Percentiles rank a stretch among this genome's conserved stretches.
Evolutionary conservation across 2,888 invertebrate genomes (phyloP).

Genomic region (Diaprepes abbreviatus): DNA sequence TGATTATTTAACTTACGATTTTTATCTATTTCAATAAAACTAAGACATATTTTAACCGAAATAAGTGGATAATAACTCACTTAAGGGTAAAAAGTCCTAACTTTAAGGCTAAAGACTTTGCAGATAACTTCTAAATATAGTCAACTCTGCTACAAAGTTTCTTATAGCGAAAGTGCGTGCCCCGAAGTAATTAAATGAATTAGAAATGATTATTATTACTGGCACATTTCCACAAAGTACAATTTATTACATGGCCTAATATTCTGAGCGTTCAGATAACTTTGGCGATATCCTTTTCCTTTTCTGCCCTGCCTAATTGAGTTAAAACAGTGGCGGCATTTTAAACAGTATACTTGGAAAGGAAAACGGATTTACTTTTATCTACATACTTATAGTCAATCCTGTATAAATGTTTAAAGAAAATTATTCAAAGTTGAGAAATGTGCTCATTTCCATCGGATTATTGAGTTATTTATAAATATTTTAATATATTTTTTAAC

Average conservation of each 20-base stretch:
- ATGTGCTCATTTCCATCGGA: too few relatives aligned
- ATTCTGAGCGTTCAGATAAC: constrained; percentile 36
- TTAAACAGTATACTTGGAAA: too few relatives aligned
- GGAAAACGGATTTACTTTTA: too few relatives aligned
- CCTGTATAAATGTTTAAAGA: too few relatives aligned
- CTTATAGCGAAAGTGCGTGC: constrained; percentile 42
- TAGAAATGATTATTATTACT: constrained; percentile 46
- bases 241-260: constrained; percentile 44
- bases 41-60: not conserved
- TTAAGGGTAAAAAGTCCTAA: not conserved
- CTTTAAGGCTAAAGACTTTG: constrained; percentile 14
- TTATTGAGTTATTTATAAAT: too few relatives aligned
- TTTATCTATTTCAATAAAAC: not conserved
- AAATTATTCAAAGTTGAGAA: too few relatives aligned
- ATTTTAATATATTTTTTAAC: too few relatives aligned
- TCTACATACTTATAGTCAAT: too few relatives aligned
- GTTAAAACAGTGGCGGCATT: constrained; percentile 31
- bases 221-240: constrained; percentile 45
- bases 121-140: constrained; percentile 19
- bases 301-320: constrained; percentile 35
- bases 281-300: constrained; percentile 40
- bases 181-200: constrained; percentile 42
- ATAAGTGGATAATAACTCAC: not conserved
- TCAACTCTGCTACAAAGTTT: constrained; percentile 14
- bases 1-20: too few relatives aligned